phyloP scores from a whole-genome alignment of 2,888 invertebrate genomes.

The Lacanobia oleracea region DNA sequence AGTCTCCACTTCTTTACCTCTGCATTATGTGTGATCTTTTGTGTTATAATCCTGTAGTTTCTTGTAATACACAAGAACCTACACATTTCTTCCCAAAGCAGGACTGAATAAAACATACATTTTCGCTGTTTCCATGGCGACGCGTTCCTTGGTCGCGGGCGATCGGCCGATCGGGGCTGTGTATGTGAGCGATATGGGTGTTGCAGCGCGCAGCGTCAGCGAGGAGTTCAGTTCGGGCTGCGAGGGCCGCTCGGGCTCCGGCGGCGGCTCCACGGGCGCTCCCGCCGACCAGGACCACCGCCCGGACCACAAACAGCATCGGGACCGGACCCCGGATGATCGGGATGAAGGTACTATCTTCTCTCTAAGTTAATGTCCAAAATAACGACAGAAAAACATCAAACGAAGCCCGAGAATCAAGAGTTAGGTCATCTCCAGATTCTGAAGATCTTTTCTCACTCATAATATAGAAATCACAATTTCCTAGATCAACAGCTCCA shows the following conservation, averaged over 20 bases:
- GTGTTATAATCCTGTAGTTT: constrained; percentile 53
- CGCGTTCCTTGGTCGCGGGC: constrained; percentile 32
- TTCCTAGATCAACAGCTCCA: neutral
- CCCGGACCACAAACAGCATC: constrained; percentile 89
- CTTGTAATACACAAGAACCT: constrained; percentile 44
- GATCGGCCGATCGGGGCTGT: constrained; percentile 73
- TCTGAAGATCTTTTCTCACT: neutral
- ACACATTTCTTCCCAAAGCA: constrained; percentile 56
- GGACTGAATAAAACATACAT: constrained; percentile 49
- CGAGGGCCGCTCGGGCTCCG: constrained; percentile 98
- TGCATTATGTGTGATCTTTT: constrained; percentile 27
- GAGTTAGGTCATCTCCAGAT: neutral
- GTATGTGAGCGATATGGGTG: constrained; percentile 84
- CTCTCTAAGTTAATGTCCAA: neutral
- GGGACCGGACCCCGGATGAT: constrained; percentile 96
- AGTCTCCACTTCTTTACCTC: constrained; percentile 28
- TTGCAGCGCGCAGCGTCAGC: constrained; percentile 97
- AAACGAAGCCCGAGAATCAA: neutral
- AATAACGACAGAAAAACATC: neutral
- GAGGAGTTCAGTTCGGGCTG: constrained; percentile 99
- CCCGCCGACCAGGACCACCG: constrained; percentile 88
- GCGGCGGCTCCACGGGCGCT: constrained; percentile 88
- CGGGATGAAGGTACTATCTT: constrained; percentile 95
- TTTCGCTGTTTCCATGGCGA: constrained; percentile 54
- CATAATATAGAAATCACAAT: neutral